A percentile compares a stretch with the other conserved stretches of the same genome.
phyloP scores from a whole-genome alignment of 2,888 invertebrate genomes.

The Sympetrum striolatum region DNA sequence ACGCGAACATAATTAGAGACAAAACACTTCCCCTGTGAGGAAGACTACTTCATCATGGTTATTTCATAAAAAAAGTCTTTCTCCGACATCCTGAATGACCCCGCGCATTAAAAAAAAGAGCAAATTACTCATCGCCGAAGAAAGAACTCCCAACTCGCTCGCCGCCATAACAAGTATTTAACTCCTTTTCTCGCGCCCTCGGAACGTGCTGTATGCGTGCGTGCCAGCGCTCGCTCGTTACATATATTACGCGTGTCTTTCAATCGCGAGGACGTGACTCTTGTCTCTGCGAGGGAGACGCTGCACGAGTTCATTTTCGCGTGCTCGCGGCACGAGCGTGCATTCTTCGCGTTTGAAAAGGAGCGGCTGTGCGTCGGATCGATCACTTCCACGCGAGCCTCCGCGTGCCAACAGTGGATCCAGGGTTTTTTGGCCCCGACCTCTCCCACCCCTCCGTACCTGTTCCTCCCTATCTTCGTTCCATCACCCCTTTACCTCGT shows the following conservation, averaged over 20 bases:
- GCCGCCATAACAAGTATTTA: not conserved
- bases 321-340: not conserved
- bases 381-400: not conserved
- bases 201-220: not conserved
- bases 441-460: not conserved
- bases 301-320: not conserved
- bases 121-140: not conserved
- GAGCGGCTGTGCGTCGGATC: not conserved
- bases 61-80: not conserved
- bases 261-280: not conserved
- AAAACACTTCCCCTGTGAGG: not conserved
- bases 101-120: not conserved
- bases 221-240: not conserved
- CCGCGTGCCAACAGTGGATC: not conserved
- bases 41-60: no score
- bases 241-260: not conserved
- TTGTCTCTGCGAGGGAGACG: not conserved
- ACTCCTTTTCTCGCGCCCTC: not conserved
- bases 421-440: slow-evolving; percentile 2
- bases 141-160: not conserved
- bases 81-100: not conserved
- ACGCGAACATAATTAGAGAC: not conserved
- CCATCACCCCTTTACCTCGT: not conserved
- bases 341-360: not conserved
- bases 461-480: not conserved